Percentiles rank a stretch among this genome's conserved stretches.
Evolutionary conservation across 2,888 invertebrate genomes (phyloP).

Genomic region (Glomeris marginata): DNA sequence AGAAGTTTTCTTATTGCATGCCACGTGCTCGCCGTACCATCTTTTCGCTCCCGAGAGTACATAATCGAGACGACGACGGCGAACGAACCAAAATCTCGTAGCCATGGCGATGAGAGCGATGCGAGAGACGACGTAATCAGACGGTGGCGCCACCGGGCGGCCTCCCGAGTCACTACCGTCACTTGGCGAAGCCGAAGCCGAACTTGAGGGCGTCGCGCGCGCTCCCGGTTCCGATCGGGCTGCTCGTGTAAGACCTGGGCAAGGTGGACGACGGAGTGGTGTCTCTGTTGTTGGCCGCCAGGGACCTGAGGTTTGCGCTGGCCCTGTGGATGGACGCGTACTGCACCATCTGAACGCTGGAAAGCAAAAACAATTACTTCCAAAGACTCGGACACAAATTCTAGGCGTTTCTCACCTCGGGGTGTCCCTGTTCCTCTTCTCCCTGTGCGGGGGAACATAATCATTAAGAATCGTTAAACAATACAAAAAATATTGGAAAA

Average conservation of each 20-base stretch:
- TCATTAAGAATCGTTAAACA: neutral
- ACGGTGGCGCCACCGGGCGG: no score
- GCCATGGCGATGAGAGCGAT: no score
- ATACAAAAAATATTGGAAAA: conserved; percentile 28
- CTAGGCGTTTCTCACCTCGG: conserved; percentile 24
- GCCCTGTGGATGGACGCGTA: conserved; percentile 43
- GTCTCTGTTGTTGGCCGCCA: conserved; percentile 34
- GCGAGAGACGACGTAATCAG: no score
- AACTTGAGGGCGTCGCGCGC: conserved; percentile 11
- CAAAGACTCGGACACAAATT: neutral
- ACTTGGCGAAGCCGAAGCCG: neutral
- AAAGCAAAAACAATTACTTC: neutral
- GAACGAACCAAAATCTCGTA: no score
- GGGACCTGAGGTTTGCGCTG: conserved; percentile 42
- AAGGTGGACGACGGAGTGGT: conserved; percentile 18
- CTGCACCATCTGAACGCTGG: conserved; percentile 44
- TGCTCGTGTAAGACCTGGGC: conserved; percentile 19
- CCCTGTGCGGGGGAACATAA: conserved; percentile 21
- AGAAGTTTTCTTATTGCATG: no score
- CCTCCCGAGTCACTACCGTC: no score
- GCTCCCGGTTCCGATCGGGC: conserved; percentile 20
- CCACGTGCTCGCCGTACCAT: no score
- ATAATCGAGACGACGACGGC: no score
- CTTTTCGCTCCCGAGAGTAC: no score
- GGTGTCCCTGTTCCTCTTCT: conserved; percentile 30